Conservation (phyloP, 2,888 invertebrate species). For the Chymomyza fuscimana region DNA sequence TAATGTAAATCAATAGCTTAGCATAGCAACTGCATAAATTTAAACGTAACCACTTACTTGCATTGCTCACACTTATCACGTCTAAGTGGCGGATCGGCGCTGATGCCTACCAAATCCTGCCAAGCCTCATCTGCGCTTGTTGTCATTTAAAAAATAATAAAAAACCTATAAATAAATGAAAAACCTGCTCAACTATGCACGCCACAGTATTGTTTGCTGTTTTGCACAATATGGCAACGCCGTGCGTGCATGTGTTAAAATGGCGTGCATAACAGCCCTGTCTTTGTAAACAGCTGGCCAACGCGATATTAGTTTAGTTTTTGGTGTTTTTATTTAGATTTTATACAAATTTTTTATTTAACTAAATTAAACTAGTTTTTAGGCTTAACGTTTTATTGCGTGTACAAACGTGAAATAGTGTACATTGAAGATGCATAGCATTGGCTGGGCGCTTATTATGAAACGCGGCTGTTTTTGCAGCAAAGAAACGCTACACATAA, state of each 20-base stretch:
- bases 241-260: background rate
- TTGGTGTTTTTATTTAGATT: slow-evolving; percentile 36
- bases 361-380: slow-evolving; percentile 43
- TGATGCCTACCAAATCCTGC: slow-evolving; percentile 87
- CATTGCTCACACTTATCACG: slow-evolving; percentile 86
- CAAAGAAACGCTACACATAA: slow-evolving; percentile 86
- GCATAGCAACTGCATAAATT: background rate
- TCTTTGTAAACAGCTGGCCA: slow-evolving; percentile 41
- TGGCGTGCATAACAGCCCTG: slow-evolving; percentile 37
- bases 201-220: background rate
- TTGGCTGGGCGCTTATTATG: slow-evolving; percentile 85
- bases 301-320: slow-evolving; percentile 16
- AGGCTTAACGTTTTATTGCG: slow-evolving; percentile 1
- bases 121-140: slow-evolving; percentile 81
- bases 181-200: background rate
- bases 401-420: background rate
- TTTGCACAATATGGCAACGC: background rate
- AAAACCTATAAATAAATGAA: slow-evolving; percentile 3
- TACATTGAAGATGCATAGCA: slow-evolving; percentile 82
- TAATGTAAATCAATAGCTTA: background rate
- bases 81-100: slow-evolving; percentile 87
- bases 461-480: slow-evolving; percentile 89
- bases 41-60: slow-evolving; percentile 81
- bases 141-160: slow-evolving; percentile 40
- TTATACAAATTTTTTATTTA: slow-evolving; percentile 39